A percentile compares a stretch with the other conserved stretches of the same genome.
Evolutionary conservation across 2,113 vertebrate genomes (phyloP).

Genomic region (Chinchilla lanigera): DNA sequence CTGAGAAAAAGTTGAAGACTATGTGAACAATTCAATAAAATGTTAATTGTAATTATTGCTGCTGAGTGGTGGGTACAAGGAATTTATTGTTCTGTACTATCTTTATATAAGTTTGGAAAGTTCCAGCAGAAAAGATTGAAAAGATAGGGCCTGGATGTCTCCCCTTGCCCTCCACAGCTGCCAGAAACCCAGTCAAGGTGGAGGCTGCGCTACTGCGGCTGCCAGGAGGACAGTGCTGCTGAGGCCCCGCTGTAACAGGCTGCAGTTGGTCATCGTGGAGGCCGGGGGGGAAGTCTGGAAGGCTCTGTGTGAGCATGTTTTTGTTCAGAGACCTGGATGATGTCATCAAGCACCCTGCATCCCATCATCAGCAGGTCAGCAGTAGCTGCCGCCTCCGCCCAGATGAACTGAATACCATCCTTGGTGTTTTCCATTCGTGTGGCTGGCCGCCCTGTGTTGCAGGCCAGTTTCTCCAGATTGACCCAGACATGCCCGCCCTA

Average conservation of each 20-base stretch:
- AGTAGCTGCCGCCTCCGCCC: background rate
- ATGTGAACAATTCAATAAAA: background rate
- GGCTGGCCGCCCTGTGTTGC: background rate
- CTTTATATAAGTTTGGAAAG: conserved; percentile 10
- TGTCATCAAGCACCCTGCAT: fast-evolving
- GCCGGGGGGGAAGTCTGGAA: background rate
- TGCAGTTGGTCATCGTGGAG: background rate
- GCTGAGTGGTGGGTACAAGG: background rate
- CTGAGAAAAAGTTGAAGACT: background rate
- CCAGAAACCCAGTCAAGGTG: background rate
- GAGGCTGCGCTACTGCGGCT: background rate
- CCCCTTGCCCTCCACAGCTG: background rate
- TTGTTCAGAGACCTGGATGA: background rate
- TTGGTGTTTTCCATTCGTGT: background rate
- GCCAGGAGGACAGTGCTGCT: too few relatives aligned
- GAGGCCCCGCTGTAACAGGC: background rate
- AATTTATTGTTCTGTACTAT: background rate
- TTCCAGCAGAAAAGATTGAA: background rate
- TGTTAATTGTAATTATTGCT: background rate
- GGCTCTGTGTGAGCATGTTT: background rate
- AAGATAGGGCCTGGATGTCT: background rate
- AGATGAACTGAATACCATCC: background rate
- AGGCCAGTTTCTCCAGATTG: background rate
- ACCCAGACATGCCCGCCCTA: background rate
- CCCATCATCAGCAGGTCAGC: background rate